Base-by-base conservation (phyloP, 92 coral and sea anemone genomes). In the Montipora capitata region DNA sequence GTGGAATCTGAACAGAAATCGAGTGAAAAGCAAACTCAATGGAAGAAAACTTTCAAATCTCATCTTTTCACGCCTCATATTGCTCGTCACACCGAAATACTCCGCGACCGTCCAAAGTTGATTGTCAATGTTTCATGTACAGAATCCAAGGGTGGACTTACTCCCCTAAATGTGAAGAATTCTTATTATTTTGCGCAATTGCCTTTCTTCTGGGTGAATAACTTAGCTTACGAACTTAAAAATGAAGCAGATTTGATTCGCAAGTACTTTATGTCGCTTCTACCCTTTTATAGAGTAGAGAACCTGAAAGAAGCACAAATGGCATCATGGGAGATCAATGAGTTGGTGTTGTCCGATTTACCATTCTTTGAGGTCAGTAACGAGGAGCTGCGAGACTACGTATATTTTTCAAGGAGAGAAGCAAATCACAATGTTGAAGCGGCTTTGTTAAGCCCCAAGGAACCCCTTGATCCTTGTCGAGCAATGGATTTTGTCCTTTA, bases 341-440 rank as follows among this genome's bases (percentile, higher is more conserved):
- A 9, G 40, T 49, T 3, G 43, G 5, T 73, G 7, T 45, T 73
- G 2, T 73, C 39, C 13, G 40, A 16, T 2, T 17, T 73, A 18
- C 77, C 77, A 6, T 73, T 73, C 61, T 18, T 38, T 73, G 42
- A 73, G 59, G 77, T 73, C 27, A 73, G 61, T 40, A 20, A 49
- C 40, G 59, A 73, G 41, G 42, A 44, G 15, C 59, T 73, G 15
- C 10, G 61, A 17, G 77, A 73, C 42, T 73, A 39, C 61, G 61
- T 59, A 73, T 45, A 59, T 17, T 48, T 11, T 7, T 45, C 77
- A 45, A 13, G 10, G 15, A 10, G 59, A 15, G 51, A 9, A 40
- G 51, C 0, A 42, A 20, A 59, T 45, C 4, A 59, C 51, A 40
- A 73, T 48, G 40, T 73, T 4, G 77, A 73, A 6, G 62, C 77